Base-by-base conservation (phyloP, 2,797 vertebrate species). In the Phataginus tetradactyla region DNA sequence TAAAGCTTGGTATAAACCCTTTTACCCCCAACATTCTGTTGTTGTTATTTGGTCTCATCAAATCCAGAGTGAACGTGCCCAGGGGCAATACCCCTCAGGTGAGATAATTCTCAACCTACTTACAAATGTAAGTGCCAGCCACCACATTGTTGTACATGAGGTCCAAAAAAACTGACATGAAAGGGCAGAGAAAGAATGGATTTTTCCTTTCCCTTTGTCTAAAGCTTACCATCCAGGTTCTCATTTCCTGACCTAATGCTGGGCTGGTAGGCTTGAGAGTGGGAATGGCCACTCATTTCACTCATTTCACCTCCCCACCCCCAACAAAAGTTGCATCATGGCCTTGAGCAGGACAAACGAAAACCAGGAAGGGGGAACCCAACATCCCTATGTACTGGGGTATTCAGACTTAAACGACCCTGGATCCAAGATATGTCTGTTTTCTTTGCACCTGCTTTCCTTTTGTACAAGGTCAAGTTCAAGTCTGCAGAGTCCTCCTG, bases 91-190 rank as follows among this genome's bases (percentile, higher is more conserved):
- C 45, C 45, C 45, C 45, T 45, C 45, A 45, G 45, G 45, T 45
- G 45, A 45, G 45, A 45, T 11, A 45, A 45, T 45, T 34, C 49
- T 89, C 39, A 32, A 6, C 68, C 55, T 61, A 2, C 90, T 88
- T 77, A 13, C 23, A 3, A 29, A 14, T 1, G 0, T 23, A 15
- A 39, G 18, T 32, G 17, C 49, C 32, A 42, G 34, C 68, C 51
- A n/a, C 59, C 0, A 3, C 17, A 7, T 0, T 14, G 15, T 71
- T 49, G 2, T 7, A 1, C 21, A 10, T 0, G 29, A 63, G 42
- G 53, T 10, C 25, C 39, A 74, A 61, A 71, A 64, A 85, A 49
- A 34, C 15, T 5, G 63, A 23, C 29, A 1, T 0, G 55, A 32
- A 32, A 4, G 1, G 34, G 63, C 42, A 53, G 27, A 45, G 27